Conservation (phyloP, 2,797 vertebrate species). For the Aeoliscus strigatus region DNA sequence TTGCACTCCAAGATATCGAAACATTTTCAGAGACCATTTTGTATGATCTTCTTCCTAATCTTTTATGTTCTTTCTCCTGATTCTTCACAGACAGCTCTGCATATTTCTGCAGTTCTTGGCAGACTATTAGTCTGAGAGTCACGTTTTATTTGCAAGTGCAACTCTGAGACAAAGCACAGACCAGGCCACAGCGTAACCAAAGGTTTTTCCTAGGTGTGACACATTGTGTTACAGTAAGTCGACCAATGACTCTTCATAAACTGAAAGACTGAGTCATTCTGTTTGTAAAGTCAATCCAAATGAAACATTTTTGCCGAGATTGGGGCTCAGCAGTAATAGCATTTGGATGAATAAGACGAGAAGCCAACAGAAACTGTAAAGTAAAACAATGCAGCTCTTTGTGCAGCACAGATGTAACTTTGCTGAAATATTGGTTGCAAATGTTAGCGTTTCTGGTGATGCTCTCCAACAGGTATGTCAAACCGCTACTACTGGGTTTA, state of each 20-base stretch:
- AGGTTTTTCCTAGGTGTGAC: conserved; percentile 22
- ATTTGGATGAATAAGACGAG: conserved; percentile 22
- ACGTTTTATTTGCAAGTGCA: conserved; percentile 16
- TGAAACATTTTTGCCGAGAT: conserved; percentile 36
- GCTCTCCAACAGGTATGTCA: too few species aligned
- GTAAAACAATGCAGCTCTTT: conserved; percentile 42
- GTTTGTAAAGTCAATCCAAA: conserved; percentile 30
- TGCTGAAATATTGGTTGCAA: too few species aligned
- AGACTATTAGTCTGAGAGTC: conserved; percentile 15
- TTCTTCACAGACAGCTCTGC: conserved; percentile 6
- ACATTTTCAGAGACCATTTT: conserved; percentile 11
- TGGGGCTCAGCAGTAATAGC: conserved; percentile 23
- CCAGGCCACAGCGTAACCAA: conserved; percentile 19
- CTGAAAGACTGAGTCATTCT: conserved; percentile 46
- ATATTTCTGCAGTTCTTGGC: conserved; percentile 8
- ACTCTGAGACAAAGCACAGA: conserved; percentile 36
- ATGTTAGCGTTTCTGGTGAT: too few species aligned
- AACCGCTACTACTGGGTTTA: too few species aligned
- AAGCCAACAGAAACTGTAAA: conserved; percentile 19
- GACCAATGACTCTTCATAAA: conserved; percentile 34
- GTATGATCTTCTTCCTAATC: conserved; percentile 3
- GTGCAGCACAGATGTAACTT: conserved; percentile 1
- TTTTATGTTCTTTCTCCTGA: conserved; percentile 9
- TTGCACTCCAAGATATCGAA: conserved; percentile 4
- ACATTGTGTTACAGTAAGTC: conserved; percentile 26